Base-by-base conservation (phyloP, 2,797 vertebrate genomes). In the Fratercula arctica region DNA sequence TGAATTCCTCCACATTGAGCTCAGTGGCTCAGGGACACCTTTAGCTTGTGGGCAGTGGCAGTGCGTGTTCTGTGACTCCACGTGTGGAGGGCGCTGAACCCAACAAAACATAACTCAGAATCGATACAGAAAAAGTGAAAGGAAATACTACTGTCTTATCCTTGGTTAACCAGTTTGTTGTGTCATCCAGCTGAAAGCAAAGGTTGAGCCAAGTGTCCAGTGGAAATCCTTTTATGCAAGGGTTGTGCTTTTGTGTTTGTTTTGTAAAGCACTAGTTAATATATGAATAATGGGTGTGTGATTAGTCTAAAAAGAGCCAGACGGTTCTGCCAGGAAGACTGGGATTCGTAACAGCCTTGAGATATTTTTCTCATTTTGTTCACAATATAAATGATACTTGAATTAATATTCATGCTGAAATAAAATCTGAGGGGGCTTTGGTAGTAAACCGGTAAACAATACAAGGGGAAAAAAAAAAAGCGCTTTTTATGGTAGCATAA, bases 371-470 rank as follows among this genome's bases (percentile, higher is more conserved):
- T 91, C 68, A 1, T 82, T 60, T 92, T 59, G 61, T 64, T 96
- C 94, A 35, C n/a, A 63, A 84, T 81, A 92, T 60, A 85, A 85
- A 81, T 53, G 83, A 91, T 51, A 57, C 66, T 75, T 46, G 73
- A 95, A 86, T 94, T 95, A 96, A 94, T 84, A 74, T 93, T 92
- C 84, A 83, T 59, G 46, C 31, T 39, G 70, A 72, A 93, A 69
- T 59, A 85, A 86, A 90, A 72, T 93, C 59, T 83, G 56, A 87
- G 60, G 68, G 59, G 72, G 39, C 33, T 33, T 76, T 81, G 48
- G 56, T 91, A 56, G 83, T 64, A 87, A 87, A 84, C 31, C 57
- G 67, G 90, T 60, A 87, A 93, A 94, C 66, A 85, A 83, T 60
- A 50, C n/a, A 76, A 67, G 59, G 28, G 39, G 39, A 9, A 57